phyloP scores from a whole-genome alignment of 2,113 vertebrate genomes.

The Hystrix brachyura region DNA sequence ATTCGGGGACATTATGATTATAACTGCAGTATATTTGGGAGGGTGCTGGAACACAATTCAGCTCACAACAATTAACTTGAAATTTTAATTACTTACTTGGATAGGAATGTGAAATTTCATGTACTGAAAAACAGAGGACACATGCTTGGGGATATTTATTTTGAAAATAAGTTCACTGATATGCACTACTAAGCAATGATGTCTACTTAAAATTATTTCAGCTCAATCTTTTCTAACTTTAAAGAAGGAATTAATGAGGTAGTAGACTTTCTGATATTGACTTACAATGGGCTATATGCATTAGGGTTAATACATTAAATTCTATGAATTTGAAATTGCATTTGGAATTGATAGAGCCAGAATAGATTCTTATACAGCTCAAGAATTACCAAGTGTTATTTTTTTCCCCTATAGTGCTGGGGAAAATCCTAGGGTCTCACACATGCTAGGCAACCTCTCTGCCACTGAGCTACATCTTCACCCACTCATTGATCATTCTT shows the following conservation, averaged over 20 bases:
- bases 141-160: background rate
- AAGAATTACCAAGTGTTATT: background rate
- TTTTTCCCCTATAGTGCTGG: too few relatives aligned
- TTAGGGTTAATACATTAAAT: background rate
- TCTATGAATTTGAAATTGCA: background rate
- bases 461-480: background rate
- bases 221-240: background rate
- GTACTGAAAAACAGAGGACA: background rate
- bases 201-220: background rate
- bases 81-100: background rate
- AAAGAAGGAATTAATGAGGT: accelerated
- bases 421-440: background rate
- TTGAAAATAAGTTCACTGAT: background rate
- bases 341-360: background rate
- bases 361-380: background rate
- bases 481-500: background rate
- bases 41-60: background rate
- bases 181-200: background rate
- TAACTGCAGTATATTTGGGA: background rate
- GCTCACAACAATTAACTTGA: background rate
- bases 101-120: background rate
- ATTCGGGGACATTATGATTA: background rate
- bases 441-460: background rate
- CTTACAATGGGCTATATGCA: background rate
- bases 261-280: background rate